phyloP scores from a whole-genome alignment of 2,888 invertebrate genomes.

The Hymenopus coronatus region DNA sequence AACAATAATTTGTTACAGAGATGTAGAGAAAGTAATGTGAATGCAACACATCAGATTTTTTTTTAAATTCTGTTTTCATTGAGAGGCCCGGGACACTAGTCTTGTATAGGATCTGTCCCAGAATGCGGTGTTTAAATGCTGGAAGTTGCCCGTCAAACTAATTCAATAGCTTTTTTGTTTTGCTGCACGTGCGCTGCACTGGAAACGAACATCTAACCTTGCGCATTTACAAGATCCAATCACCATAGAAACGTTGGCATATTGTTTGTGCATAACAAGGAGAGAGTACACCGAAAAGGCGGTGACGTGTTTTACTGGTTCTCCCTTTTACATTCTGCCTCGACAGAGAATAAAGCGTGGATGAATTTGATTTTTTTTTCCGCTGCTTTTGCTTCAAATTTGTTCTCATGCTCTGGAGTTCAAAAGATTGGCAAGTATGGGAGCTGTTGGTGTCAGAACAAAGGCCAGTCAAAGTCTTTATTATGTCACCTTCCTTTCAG shows the following conservation, averaged over 20 bases:
- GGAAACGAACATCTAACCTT: neutral
- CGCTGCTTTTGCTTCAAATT: neutral
- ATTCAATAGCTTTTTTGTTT: too few relatives aligned
- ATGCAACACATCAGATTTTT: too few relatives aligned
- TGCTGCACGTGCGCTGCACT: neutral
- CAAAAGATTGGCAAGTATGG: neutral
- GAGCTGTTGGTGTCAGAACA: neutral
- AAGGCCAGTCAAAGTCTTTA: neutral
- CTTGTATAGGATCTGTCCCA: too few relatives aligned
- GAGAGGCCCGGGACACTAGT: too few relatives aligned
- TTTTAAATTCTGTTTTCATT: too few relatives aligned
- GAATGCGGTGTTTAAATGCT: too few relatives aligned
- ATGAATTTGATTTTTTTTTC: neutral
- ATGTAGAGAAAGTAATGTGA: too few relatives aligned
- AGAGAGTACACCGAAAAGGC: neutral
- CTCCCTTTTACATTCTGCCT: neutral
- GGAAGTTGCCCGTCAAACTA: too few relatives aligned
- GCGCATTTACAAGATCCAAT: neutral
- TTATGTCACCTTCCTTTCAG: neutral
- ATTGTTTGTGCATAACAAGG: neutral
- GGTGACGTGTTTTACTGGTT: neutral
- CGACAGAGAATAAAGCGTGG: neutral
- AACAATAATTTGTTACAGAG: too few relatives aligned
- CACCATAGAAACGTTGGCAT: neutral
- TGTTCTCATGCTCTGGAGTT: neutral